Percentiles rank a stretch among this genome's conserved stretches.
These are phyloP conservation scores for Florisuga fusca DNA, from an alignment of 2,797 vertebrate genomes.

Conservation along the genomic window DNA sequence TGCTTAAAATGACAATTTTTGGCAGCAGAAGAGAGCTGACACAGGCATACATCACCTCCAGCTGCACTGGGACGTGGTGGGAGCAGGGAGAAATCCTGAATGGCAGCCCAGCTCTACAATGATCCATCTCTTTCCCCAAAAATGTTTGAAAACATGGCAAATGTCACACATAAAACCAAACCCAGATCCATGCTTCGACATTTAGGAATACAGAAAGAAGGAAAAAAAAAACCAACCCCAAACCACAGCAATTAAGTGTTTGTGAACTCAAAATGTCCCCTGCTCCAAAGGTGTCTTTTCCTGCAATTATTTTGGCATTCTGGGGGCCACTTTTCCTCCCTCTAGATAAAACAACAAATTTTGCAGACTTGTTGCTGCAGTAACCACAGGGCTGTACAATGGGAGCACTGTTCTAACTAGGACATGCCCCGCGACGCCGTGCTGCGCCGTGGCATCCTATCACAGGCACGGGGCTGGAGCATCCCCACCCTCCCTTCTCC, in stretches of 20 bases:
- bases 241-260: fast-evolving
- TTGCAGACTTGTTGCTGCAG: slow-evolving; percentile 63
- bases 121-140: fast-evolving
- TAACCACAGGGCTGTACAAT: slow-evolving; percentile 36
- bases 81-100: not conserved
- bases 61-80: fast-evolving
- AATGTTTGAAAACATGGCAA: fast-evolving
- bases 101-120: not conserved
- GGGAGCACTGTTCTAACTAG: slow-evolving; percentile 68
- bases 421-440: slow-evolving; percentile 1
- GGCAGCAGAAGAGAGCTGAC: not conserved
- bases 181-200: not conserved
- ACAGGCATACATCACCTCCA: fast-evolving
- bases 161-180: fast-evolving
- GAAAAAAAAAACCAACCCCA: not conserved
- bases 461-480: not conserved
- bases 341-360: slow-evolving; percentile 46
- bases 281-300: not conserved
- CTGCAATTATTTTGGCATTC: not conserved
- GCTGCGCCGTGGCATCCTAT: slow-evolving; percentile 25
- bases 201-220: not conserved
- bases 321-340: not conserved
- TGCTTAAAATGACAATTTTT: not conserved
- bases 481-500: not conserved
- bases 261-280: not conserved